Evolutionary conservation across 2,113 vertebrate species (phyloP), one percentile per base, ranked within the genome.

Genomic region (Stegostoma tigrinum): DNA sequence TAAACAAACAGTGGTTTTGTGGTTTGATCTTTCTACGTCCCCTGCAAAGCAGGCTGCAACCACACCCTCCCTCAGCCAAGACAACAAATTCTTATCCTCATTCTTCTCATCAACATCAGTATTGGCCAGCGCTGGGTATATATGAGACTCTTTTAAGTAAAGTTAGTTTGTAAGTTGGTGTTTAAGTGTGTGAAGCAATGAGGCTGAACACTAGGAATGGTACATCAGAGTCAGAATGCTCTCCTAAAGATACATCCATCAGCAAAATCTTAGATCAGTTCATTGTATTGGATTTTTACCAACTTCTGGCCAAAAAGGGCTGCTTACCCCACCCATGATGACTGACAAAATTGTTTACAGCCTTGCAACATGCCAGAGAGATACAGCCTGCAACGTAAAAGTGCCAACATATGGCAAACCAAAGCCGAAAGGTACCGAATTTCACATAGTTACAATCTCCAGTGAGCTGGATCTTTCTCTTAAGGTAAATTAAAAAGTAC

Each of bases 1-100:
- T 61, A 90, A 90, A 90, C 55, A 90, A 90, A 90, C 87, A 90
- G 80, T 90, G 52, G 48, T 24, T 45, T 34, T 61, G 86, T 89
- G 86, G 52, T 90, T 90, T 90, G 87, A 52, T 90, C 24, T 5
- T 15, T 61, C 80, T 5, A 21, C 23, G 23, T 45, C 38, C n/a
- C 38, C 17, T 38, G 0, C 3, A 83, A 42, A 19, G 38, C 38
- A 42, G 80, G 45, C 42, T 83, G 38, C 19, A 5, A 83, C 80
- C 38, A 83, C 38, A 80, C 34, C 34, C 75, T 78, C 34, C 34
- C 12, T 14, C 75, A 78, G 75, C 34, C 34, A 80, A 38, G 30
- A n/a, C 30, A 34, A 78, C 70, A 80, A 38, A 38, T 72, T 42
- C n/a, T 45, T 45, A 6, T 15, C 80, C 15, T 83, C 42, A 38